Percentiles rank a stretch among this genome's conserved stretches.
phyloP scores from a whole-genome alignment of 1,140 invertebrate genomes.

The Halictus rubicundus region DNA sequence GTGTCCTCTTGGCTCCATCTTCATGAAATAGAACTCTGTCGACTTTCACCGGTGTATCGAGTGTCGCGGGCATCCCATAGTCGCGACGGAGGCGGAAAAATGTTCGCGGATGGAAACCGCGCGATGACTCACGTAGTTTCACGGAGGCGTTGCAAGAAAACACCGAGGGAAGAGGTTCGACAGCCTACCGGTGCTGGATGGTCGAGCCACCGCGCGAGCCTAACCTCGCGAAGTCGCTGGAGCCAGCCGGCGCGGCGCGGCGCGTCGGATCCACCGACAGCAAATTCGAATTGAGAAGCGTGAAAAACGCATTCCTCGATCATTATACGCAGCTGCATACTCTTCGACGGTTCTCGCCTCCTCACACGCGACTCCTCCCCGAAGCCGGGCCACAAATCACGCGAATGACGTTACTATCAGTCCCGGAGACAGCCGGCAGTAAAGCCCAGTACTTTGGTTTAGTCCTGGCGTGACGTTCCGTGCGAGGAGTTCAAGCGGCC shows the following conservation, averaged over 20 bases:
- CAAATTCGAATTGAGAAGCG: slow-evolving; percentile 72
- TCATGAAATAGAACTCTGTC: background rate
- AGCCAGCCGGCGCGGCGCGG: slow-evolving; percentile 12
- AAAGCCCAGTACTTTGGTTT: slow-evolving; percentile 65
- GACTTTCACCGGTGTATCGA: background rate
- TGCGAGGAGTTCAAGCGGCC: slow-evolving; percentile 38
- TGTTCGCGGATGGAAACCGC: slow-evolving; percentile 11
- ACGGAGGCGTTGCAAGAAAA: slow-evolving; percentile 16
- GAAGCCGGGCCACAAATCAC: slow-evolving; percentile 70
- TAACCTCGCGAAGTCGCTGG: no score
- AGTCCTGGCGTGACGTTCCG: slow-evolving; percentile 25
- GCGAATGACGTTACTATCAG: slow-evolving; percentile 66
- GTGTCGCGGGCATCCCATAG: background rate
- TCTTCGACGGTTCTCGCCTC: slow-evolving; percentile 20
- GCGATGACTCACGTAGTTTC: slow-evolving; percentile 12
- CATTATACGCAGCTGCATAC: slow-evolving; percentile 59
- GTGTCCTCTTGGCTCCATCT: background rate
- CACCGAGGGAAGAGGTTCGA: slow-evolving; percentile 23
- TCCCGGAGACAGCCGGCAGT: slow-evolving; percentile 64
- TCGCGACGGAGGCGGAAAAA: slow-evolving; percentile 10
- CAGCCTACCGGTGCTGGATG: background rate
- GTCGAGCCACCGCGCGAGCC: background rate
- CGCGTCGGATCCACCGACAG: slow-evolving; percentile 52
- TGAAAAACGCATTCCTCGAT: slow-evolving; percentile 73
- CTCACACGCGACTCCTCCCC: slow-evolving; percentile 43